Conservation (phyloP, 2,888 invertebrate genomes). For the Dynastes maya region DNA sequence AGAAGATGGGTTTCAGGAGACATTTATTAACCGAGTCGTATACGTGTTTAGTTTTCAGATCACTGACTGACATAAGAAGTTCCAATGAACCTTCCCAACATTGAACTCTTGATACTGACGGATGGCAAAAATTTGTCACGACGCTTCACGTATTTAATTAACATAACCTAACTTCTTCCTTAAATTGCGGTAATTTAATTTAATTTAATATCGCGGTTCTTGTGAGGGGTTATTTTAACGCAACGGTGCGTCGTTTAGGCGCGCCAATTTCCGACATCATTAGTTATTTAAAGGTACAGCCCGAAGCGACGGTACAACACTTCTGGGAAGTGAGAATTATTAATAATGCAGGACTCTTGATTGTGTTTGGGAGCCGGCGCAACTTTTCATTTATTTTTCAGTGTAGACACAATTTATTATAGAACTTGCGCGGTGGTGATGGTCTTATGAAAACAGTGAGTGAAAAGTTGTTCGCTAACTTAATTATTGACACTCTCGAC, state of each 20-base stretch:
- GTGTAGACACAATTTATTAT: slow-evolving; percentile 60
- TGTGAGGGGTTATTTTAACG: slow-evolving; percentile 55
- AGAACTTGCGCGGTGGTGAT: slow-evolving; percentile 52
- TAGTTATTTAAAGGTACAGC: slow-evolving; percentile 57
- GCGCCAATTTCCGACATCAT: slow-evolving; percentile 56
- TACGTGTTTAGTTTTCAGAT: slow-evolving; percentile 55
- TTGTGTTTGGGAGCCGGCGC: slow-evolving; percentile 57
- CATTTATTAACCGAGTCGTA: slow-evolving; percentile 56
- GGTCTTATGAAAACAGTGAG: slow-evolving; percentile 54
- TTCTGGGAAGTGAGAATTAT: slow-evolving; percentile 57
- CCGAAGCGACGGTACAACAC: slow-evolving; percentile 56
- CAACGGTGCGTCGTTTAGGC: slow-evolving; percentile 50
- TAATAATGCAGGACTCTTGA: slow-evolving; percentile 59
- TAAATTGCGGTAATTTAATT: slow-evolving; percentile 61
- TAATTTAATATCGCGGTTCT: slow-evolving; percentile 60
- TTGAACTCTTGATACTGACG: slow-evolving; percentile 63
- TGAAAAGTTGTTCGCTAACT: slow-evolving; percentile 59
- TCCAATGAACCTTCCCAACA: slow-evolving; percentile 50
- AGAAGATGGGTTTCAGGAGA: slow-evolving; percentile 55
- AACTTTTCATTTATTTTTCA: slow-evolving; percentile 58
- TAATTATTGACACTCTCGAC: slow-evolving; percentile 59
- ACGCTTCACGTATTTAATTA: slow-evolving; percentile 67
- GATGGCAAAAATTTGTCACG: slow-evolving; percentile 66
- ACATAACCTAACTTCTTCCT: slow-evolving; percentile 66
- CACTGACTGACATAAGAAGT: slow-evolving; percentile 48